phyloP scores from a whole-genome alignment of 2,113 vertebrate species.

The Dunckerocampus dactyliophorus region DNA sequence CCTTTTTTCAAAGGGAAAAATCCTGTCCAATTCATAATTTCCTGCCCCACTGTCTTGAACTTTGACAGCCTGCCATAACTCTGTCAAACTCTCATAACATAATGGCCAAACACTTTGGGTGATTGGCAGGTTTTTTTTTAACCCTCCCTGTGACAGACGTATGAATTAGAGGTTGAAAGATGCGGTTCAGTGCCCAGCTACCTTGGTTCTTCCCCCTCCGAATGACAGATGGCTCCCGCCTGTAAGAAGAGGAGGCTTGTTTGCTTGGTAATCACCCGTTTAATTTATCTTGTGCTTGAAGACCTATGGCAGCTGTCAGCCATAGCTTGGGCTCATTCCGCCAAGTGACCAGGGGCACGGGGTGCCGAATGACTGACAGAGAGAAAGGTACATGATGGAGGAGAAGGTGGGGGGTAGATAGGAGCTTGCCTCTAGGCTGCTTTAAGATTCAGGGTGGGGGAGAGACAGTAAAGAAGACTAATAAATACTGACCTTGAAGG shows the following conservation, averaged over 20 bases:
- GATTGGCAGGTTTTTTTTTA: slow-evolving; percentile 67
- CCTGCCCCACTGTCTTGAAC: slow-evolving; percentile 35
- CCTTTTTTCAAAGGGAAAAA: too few species aligned
- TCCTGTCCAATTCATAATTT: background rate
- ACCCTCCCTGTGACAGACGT: slow-evolving; percentile 29
- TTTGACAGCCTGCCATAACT: slow-evolving; percentile 61
- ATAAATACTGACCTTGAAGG: slow-evolving; percentile 70
- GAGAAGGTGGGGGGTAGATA: slow-evolving; percentile 30
- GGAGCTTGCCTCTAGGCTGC: slow-evolving; percentile 34
- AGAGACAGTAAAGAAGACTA: slow-evolving; percentile 44
- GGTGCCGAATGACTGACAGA: slow-evolving; percentile 43
- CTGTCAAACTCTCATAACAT: slow-evolving; percentile 56
- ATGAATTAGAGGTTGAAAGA: slow-evolving; percentile 33
- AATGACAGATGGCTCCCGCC: slow-evolving; percentile 50
- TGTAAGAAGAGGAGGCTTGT: slow-evolving; percentile 15
- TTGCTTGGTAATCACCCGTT: slow-evolving; percentile 44
- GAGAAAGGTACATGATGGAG: slow-evolving; percentile 12
- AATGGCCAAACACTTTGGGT: slow-evolving; percentile 65
- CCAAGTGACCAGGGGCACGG: slow-evolving; percentile 25
- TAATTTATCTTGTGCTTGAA: slow-evolving; percentile 37
- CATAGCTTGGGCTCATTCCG: slow-evolving; percentile 10
- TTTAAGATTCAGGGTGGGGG: background rate
- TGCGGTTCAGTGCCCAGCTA: slow-evolving; percentile 34
- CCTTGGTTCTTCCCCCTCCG: slow-evolving; percentile 30
- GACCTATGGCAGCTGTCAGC: slow-evolving; percentile 26